A percentile compares a stretch with the other conserved stretches of the same genome.
phyloP scores from a whole-genome alignment of 2,797 vertebrate genomes.

The Muscicapa striata region DNA sequence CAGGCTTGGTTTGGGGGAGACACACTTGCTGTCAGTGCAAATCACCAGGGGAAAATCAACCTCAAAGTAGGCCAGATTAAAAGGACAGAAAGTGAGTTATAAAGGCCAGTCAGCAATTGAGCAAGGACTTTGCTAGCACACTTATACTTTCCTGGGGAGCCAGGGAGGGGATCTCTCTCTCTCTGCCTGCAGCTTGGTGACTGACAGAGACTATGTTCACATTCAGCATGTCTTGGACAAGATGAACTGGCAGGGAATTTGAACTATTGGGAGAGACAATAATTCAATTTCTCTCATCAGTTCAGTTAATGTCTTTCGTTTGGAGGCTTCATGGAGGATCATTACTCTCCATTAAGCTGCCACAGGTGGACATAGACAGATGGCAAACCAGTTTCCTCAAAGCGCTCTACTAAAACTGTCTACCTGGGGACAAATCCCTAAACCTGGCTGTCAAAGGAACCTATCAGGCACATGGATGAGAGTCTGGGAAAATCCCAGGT shows the following conservation, averaged over 20 bases:
- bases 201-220: not conserved
- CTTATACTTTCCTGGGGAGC: not conserved
- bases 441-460: not conserved
- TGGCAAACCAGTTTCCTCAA: not conserved
- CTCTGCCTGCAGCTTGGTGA: not conserved
- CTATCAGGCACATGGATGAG: not conserved
- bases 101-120: not conserved
- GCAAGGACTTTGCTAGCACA: not conserved
- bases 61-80: not conserved
- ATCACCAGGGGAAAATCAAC: not conserved
- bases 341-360: constrained; percentile 53
- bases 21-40: not conserved
- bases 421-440: not conserved
- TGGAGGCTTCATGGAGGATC: not conserved
- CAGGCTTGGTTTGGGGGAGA: not conserved
- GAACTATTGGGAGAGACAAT: constrained; percentile 18
- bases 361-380: constrained; percentile 14
- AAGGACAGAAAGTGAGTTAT: not conserved
- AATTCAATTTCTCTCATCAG: constrained; percentile 18
- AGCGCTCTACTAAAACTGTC: not conserved
- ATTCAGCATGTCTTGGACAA: not conserved
- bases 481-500: not conserved
- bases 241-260: not conserved
- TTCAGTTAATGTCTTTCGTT: constrained; percentile 49
- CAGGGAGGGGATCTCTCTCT: not conserved